phyloP scores from a whole-genome alignment of 2,888 invertebrate genomes.

The Eurytoma californica region DNA sequence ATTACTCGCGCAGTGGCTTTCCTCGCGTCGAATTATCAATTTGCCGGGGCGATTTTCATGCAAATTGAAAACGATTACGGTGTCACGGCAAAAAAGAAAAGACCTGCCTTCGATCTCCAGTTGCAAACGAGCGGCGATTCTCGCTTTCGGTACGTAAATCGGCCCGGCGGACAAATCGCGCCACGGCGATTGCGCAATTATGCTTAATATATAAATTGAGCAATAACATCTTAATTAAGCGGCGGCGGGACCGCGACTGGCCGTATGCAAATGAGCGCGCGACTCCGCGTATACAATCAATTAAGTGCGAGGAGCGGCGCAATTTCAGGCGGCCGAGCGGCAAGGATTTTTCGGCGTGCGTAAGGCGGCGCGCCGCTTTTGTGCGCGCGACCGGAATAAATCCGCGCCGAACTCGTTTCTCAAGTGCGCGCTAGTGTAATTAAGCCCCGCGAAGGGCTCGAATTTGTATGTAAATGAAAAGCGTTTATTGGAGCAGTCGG shows the following conservation, averaged over 20 bases:
- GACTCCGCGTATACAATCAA: not conserved
- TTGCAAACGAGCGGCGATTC: not conserved
- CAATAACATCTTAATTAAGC: conserved; percentile 21
- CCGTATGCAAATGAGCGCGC: not conserved
- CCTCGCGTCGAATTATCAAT: conserved; percentile 5
- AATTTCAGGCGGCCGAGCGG: too few relatives aligned
- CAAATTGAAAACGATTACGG: not conserved
- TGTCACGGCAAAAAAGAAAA: not conserved
- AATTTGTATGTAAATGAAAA: conserved; percentile 32
- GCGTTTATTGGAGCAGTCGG: conserved; percentile 1
- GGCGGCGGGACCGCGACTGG: not conserved
- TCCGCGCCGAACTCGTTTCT: conserved; percentile 13
- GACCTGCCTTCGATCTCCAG: not conserved
- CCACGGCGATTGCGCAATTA: not conserved
- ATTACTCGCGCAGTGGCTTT: not conserved
- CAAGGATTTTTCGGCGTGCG: not conserved
- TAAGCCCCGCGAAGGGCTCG: conserved; percentile 11
- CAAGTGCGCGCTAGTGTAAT: conserved; percentile 3
- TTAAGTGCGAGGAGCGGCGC: not conserved
- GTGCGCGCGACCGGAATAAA: conserved; percentile 19
- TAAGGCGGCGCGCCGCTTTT: too few relatives aligned
- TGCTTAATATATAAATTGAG: conserved; percentile 13
- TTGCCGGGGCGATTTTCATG: conserved; percentile 4
- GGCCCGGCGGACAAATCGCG: too few relatives aligned
- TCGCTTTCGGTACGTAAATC: too few relatives aligned